Percentiles rank a stretch among this genome's conserved stretches.
Evolutionary conservation across 2,113 vertebrate species (phyloP).

Genomic region (Piaya cayana): DNA sequence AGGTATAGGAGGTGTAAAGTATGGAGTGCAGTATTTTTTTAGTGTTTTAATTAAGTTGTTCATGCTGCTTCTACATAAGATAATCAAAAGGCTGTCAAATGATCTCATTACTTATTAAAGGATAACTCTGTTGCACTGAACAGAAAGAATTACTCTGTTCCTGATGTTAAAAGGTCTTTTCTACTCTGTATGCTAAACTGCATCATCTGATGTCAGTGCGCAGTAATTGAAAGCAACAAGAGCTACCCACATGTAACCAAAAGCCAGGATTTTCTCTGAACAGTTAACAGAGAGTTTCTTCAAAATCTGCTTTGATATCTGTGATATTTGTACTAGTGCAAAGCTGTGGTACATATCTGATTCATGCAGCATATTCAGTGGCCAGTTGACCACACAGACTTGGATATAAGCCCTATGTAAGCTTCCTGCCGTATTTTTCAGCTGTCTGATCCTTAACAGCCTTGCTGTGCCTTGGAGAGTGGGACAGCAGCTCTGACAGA

Average conservation of each 20-base stretch:
- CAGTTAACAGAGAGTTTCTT: background rate
- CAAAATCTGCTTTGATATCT: background rate
- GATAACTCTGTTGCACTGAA: background rate
- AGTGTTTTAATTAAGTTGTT: background rate
- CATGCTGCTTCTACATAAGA: background rate
- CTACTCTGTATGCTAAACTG: background rate
- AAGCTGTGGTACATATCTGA: background rate
- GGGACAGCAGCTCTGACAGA: background rate
- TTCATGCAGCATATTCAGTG: fast-evolving
- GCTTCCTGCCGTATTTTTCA: background rate
- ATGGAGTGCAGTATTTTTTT: background rate
- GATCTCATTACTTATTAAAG: background rate
- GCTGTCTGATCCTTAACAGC: background rate
- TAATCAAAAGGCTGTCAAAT: background rate
- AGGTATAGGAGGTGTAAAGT: background rate
- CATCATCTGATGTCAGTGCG: background rate
- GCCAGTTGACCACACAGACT: background rate
- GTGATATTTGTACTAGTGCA: background rate
- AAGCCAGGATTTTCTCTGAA: background rate
- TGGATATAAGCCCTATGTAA: background rate
- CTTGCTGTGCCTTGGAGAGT: background rate
- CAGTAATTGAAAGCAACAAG: background rate
- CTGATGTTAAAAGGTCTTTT: background rate
- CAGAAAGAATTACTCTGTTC: background rate
- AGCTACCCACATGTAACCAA: background rate